phyloP scores from a whole-genome alignment of 37 sponge, comb jelly and placozoan genomes.

The Mnemiopsis leidyi region DNA sequence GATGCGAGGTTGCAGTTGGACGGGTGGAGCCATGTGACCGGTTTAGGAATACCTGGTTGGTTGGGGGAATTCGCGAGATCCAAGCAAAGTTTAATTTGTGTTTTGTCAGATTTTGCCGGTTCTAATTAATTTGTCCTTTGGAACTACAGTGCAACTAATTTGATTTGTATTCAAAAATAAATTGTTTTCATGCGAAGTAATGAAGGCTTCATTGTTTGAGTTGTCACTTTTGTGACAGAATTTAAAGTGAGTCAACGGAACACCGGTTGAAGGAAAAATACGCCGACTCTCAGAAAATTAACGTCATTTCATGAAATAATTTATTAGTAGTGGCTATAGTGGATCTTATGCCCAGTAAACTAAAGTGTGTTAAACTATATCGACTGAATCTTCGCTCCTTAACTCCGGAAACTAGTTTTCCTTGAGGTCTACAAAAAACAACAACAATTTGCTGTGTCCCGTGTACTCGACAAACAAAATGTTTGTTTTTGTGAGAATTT shows the following conservation, averaged over 20 bases:
- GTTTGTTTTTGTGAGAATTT: not conserved
- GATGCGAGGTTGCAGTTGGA: not conserved
- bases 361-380: too few species aligned
- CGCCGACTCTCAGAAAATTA: too few species aligned
- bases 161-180: not conserved
- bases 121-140: not conserved
- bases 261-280: too few species aligned
- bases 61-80: not conserved
- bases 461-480: not conserved
- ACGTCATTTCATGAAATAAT: too few species aligned
- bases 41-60: not conserved
- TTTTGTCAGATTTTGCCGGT: not conserved
- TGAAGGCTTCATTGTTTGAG: not conserved
- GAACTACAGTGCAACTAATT: not conserved
- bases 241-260: too few species aligned
- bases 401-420: not conserved
- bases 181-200: not conserved
- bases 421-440: not conserved
- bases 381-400: too few species aligned
- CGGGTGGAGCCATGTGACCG: not conserved
- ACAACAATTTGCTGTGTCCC: not conserved
- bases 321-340: too few species aligned
- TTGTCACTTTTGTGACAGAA: too few species aligned
- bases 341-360: too few species aligned
- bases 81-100: not conserved